A percentile compares a stretch with the other conserved stretches of the same genome.
phyloP scores from a whole-genome alignment of 2,113 vertebrate species.

The Malurus melanocephalus region DNA sequence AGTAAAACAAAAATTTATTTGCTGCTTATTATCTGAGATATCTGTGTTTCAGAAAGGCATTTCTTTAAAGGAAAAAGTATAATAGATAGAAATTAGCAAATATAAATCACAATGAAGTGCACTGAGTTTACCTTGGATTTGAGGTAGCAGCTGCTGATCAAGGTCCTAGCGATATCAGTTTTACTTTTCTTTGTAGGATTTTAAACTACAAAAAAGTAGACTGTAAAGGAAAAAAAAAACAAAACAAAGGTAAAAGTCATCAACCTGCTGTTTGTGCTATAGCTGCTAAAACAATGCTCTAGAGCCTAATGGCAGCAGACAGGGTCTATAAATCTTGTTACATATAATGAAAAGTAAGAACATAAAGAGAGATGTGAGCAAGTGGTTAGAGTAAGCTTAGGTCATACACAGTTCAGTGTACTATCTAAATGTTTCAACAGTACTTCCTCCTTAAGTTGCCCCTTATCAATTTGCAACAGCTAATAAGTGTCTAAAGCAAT shows the following conservation, averaged over 20 bases:
- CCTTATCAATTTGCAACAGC: background rate
- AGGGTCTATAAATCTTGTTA: constrained; percentile 12
- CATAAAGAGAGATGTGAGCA: background rate
- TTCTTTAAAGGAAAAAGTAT: background rate
- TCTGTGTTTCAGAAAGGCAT: background rate
- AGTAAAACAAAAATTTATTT: background rate
- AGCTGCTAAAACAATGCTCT: background rate
- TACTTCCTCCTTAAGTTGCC: background rate
- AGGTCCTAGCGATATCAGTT: background rate
- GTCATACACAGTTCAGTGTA: background rate
- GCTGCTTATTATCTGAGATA: background rate
- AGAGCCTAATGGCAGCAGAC: background rate
- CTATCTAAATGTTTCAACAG: background rate
- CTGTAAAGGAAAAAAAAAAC: background rate
- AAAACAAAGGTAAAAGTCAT: background rate
- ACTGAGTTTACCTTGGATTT: background rate
- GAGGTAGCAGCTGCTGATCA: background rate
- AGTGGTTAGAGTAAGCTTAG: background rate
- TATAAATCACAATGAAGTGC: background rate
- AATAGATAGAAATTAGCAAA: background rate
- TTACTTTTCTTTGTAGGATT: background rate
- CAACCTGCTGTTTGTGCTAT: background rate
- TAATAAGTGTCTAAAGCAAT: background rate
- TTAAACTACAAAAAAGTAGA: background rate
- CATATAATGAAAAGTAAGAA: background rate